Base-by-base conservation (phyloP, 2,888 invertebrate genomes). In the Scaptomyza caliginosa region DNA sequence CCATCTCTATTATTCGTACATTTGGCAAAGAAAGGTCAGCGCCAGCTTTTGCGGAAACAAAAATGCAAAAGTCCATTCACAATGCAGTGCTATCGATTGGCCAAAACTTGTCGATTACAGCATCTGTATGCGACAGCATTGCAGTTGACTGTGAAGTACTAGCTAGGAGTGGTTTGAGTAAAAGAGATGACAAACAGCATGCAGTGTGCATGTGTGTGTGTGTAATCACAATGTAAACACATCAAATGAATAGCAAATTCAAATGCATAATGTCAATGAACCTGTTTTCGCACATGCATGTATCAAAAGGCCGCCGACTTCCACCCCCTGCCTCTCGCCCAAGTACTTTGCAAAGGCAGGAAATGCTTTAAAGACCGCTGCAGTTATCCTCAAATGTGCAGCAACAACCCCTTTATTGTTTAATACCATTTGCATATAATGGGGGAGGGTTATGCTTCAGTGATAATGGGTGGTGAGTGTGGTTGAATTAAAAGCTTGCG, bases 401-500 rank as follows among this genome's bases (percentile, higher is more conserved):
- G 48, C 52, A 56, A 28, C 73, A 58, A 63, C 59, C 62, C 51
- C 45, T 63, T 64, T 13, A 43, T 57, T 19, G 39, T 42, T 36
- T 13, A 32, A 2, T n/a, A n/a, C n/a, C 32, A 38, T 42, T 36
- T 34, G 55, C 48, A 43, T 23, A 28, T 16, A 42, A 3, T 21
- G 36, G 51, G 42, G 51, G 36, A 32, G 54, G 21, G 38, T 42
- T 59, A 48, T 51, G 72, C 52, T 52, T 40, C 64, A 56, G 24
- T 60, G 43, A 67, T 67, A 58, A 72, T 67, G 64, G 68, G 56
- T 62, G 77, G 63, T 64, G 45, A 72, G 50, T 60, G 59, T 39
- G 66, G 72, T 63, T 80, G 75, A 82, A 80, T 80, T 85, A 80
- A 80, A 85, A 75, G 78, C 72, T 79, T 57, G 60, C 40, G 54